These are phyloP conservation scores for Fratercula arctica DNA, from an alignment of 2,797 vertebrate species.

Conservation along the genomic window DNA sequence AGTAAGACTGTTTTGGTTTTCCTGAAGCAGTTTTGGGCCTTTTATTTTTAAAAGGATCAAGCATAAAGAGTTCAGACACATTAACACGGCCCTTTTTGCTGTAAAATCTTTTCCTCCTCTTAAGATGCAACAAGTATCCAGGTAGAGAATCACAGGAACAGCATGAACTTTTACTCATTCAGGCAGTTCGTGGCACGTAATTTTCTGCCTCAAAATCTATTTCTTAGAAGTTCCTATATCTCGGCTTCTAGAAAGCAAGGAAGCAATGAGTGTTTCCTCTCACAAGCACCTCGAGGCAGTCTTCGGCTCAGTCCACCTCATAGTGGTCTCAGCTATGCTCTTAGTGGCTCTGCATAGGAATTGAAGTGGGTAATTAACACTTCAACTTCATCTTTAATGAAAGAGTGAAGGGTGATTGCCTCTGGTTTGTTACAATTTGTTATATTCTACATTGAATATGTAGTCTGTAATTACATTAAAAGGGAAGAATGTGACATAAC, in stretches of 20 bases:
- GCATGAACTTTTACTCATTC: background rate
- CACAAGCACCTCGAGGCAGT: too few species aligned
- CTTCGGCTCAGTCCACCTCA: fast-evolving
- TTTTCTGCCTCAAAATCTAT: background rate
- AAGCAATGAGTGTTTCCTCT: background rate
- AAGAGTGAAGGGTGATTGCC: background rate
- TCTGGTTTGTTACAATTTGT: background rate
- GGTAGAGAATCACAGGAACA: background rate
- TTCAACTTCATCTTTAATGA: background rate
- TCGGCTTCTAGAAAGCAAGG: background rate
- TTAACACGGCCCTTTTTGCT: background rate
- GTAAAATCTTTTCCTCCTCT: background rate
- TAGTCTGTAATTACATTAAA: background rate
- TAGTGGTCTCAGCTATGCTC: background rate
- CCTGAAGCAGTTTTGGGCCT: background rate
- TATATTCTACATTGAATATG: background rate
- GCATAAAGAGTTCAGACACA: background rate
- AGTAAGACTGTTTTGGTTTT: background rate
- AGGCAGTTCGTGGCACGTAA: background rate
- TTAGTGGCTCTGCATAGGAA: background rate
- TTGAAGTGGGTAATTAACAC: background rate
- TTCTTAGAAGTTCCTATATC: constrained; percentile 7
- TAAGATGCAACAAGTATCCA: background rate
- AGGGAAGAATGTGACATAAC: background rate
- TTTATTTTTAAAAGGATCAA: background rate